These are phyloP conservation scores for Bhutanitis thaidina DNA, from an alignment of 2,888 invertebrate genomes.

Conservation along the genomic window DNA sequence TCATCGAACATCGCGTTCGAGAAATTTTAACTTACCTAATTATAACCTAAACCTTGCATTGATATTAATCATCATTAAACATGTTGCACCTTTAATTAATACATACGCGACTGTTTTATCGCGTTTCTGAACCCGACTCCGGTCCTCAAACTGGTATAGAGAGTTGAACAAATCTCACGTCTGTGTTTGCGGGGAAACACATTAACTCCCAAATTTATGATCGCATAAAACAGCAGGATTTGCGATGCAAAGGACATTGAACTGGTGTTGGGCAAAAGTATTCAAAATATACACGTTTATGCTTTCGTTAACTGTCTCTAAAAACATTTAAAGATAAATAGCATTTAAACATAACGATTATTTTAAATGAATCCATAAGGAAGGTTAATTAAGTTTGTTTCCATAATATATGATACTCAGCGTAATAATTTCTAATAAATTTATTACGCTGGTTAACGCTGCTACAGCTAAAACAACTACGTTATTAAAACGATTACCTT, in stretches of 20 bases:
- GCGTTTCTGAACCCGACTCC: not conserved
- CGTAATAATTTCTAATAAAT: no score
- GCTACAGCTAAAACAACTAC: no score
- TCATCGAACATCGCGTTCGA: no score
- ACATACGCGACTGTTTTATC: not conserved
- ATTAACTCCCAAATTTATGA: slow-evolving; percentile 53
- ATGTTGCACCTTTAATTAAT: slow-evolving; percentile 3
- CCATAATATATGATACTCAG: no score
- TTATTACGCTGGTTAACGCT: no score
- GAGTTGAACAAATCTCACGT: slow-evolving; percentile 35
- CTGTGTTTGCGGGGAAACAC: slow-evolving; percentile 33
- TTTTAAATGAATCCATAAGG: no score
- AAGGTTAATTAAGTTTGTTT: no score
- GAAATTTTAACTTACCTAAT: no score
- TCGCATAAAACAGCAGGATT: slow-evolving; percentile 36
- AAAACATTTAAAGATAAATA: no score
- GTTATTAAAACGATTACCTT: no score
- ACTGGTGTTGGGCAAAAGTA: slow-evolving; percentile 18
- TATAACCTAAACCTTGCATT: not conserved
- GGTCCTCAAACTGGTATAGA: slow-evolving; percentile 13
- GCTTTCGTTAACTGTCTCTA: no score
- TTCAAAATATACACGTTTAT: not conserved
- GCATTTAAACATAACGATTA: no score
- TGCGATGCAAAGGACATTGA: slow-evolving; percentile 29
- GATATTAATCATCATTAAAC: slow-evolving; percentile 9